A percentile compares a stretch with the other conserved stretches of the same genome.
These are phyloP conservation scores for Drosophila sordidapex DNA, from an alignment of 2,888 invertebrate species.

Conservation along the genomic window DNA sequence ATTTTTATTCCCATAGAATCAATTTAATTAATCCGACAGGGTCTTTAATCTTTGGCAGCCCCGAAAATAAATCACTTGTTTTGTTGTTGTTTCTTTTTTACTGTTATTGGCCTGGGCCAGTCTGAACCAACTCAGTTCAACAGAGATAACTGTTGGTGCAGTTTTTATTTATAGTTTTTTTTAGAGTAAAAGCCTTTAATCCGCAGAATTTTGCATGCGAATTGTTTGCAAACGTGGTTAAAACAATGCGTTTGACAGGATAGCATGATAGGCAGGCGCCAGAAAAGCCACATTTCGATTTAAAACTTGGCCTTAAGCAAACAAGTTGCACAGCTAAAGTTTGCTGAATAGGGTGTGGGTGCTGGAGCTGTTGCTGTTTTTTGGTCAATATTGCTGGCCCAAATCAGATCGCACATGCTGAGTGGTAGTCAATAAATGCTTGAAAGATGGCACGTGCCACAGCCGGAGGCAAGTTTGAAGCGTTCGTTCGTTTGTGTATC, in stretches of 20 bases:
- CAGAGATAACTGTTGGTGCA: background rate
- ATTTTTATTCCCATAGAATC: background rate
- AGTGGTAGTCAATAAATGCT: constrained; percentile 37
- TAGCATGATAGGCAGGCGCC: constrained; percentile 19
- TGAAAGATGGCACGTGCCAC: constrained; percentile 45
- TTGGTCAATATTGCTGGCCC: background rate
- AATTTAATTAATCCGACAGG: background rate
- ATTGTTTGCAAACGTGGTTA: constrained; percentile 26
- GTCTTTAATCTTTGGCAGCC: constrained; percentile 1
- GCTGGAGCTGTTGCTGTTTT: background rate
- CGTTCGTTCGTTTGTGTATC: constrained; percentile 20
- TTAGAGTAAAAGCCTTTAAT: constrained; percentile 54
- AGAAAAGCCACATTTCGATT: constrained; percentile 66
- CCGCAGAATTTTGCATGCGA: constrained; percentile 58
- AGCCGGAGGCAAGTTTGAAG: constrained; percentile 31
- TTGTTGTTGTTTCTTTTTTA: background rate
- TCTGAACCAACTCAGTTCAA: constrained; percentile 1
- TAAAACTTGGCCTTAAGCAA: constrained; percentile 67
- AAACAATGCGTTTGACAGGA: background rate
- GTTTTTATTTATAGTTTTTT: constrained; percentile 1
- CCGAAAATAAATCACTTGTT: background rate
- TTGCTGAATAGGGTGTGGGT: background rate
- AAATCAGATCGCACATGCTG: constrained; percentile 31
- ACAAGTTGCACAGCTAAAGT: constrained; percentile 49
- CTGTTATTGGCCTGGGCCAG: background rate